Evolutionary conservation across 1,140 invertebrate genomes (phyloP).

Genomic region (Rhyacophila brunnea): DNA sequence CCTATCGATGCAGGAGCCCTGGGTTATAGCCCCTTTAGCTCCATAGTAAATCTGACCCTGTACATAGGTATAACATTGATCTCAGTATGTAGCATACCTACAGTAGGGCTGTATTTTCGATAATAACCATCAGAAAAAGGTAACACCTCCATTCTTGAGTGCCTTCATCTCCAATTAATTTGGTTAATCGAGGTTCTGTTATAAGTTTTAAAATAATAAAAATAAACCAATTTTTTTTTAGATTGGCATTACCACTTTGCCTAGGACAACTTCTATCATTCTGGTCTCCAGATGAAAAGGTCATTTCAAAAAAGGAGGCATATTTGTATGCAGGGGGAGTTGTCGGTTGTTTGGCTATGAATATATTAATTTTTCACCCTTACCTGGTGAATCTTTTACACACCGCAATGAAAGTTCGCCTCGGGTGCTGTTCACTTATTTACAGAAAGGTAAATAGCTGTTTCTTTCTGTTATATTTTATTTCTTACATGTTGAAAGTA

Average conservation of each 20-base stretch:
- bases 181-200: no score
- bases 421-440: slow-evolving; percentile 77
- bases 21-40: no score
- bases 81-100: no score
- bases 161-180: no score
- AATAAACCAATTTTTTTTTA: slow-evolving; percentile 41
- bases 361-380: slow-evolving; percentile 71
- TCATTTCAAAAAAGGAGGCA: slow-evolving; percentile 54
- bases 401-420: slow-evolving; percentile 71
- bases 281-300: slow-evolving; percentile 56
- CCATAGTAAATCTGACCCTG: no score
- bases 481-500: no score
- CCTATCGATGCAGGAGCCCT: no score
- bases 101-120: no score
- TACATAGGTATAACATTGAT: no score
- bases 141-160: no score
- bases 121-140: no score
- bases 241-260: slow-evolving; percentile 68
- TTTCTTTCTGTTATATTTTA: background rate
- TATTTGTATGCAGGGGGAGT: slow-evolving; percentile 70
- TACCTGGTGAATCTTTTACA: slow-evolving; percentile 74
- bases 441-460: slow-evolving; percentile 80
- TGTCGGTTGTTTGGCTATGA: slow-evolving; percentile 59
- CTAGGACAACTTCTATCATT: slow-evolving; percentile 68
- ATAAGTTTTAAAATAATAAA: background rate